Base-by-base conservation (phyloP, 2,888 invertebrate genomes). In the Hirudinaria manillensis region DNA sequence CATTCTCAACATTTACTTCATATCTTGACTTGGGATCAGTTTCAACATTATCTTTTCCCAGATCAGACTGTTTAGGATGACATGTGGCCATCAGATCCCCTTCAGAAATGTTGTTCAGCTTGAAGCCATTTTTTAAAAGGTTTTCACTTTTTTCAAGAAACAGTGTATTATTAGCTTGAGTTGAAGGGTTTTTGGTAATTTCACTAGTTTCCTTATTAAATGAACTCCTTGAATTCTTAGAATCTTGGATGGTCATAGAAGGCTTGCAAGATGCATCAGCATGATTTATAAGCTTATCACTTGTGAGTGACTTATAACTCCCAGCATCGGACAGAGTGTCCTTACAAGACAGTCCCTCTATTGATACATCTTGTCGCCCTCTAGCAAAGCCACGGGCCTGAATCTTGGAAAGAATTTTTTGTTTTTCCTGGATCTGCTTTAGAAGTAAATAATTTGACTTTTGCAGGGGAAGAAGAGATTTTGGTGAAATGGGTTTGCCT, bases 361-460 rank as follows among this genome's bases (percentile, higher is more conserved):
- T 24, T 27, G 45, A 24, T 19, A 74, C 10, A 29, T 75, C 75
- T 10, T 66, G 68, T n/a, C 66, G 36, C n/a, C 66, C 66, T 34
- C 34, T 32, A 6, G 72, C 68, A 51, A 76, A 76, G 10, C 66
- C 76, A 29, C 71, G 55, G 4, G 76, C 72, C n/a, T 76, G 71
- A 32, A 76, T 76, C 67, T 72, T 74, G 38, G 45, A 45, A 45
- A 72, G 55, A 24, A 76, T 38, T 34, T 53, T 72, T 19, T 76
- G 61, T 29, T 73, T 73, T 45, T 76, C 76, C 67, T 76, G 76
- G 7, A 76, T 76, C n/a, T 76, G 76, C 19, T 65, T 61, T 36
- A 76, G 68, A 21, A 76, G 65, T 36, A 61, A 19, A 27, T 36
- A 24, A 32, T 73, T 73, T 27, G 73, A 73, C 36, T 56, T 73